Evolutionary conservation across 2,797 vertebrate genomes (phyloP), one percentile per base, ranked within the genome.

Genomic region (Ispidina picta): DNA sequence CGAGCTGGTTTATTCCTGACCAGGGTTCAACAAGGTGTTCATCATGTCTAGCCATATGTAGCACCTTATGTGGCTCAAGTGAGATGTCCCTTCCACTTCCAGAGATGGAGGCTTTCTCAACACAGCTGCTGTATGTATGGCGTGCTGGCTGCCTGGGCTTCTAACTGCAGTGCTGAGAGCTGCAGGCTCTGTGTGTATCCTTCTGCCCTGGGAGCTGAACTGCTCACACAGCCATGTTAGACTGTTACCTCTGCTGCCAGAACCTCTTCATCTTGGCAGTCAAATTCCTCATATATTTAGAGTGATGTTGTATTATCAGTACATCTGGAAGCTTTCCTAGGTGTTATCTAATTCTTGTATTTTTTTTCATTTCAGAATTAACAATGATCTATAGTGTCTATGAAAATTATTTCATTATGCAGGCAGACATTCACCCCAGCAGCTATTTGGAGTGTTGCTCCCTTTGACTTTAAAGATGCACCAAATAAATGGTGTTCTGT

Each of bases 331-430:
- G 48, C 49, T 83, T 91, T 93, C 76, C 39, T 72, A 86, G 72
- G 83, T 84, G 63, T 83, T 84, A 81, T 22, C 76, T 93, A 88
- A 70, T 87, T 88, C 29, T 83, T 74, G 14, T 75, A 14, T n/a
- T 62, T 83, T 82, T 85, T 86, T 77, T 86, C 8, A 12, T 87
- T 95, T 90, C 46, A 31, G 89, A 91, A 49, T 58, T 91, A 83
- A 76, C 82, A 64, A 12, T 58, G 43, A 37, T 86, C 65, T 81
- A n/a, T 43, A 56, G 69, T 64, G 49, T 60, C 49, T 71, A 10
- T 66, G 77, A 58, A 81, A 74, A 33, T 83, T 80, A 78, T 95
- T 95, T 84, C 62, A 83, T 84, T 75, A 46, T 83, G 71, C 75
- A 84, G 72, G 77, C 74, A 93, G 68, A 86, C 48, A 43, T 75